A percentile compares a stretch with the other conserved stretches of the same genome.
Evolutionary conservation across 2,888 invertebrate genomes (phyloP).

Genomic region (Steromphala cineraria): DNA sequence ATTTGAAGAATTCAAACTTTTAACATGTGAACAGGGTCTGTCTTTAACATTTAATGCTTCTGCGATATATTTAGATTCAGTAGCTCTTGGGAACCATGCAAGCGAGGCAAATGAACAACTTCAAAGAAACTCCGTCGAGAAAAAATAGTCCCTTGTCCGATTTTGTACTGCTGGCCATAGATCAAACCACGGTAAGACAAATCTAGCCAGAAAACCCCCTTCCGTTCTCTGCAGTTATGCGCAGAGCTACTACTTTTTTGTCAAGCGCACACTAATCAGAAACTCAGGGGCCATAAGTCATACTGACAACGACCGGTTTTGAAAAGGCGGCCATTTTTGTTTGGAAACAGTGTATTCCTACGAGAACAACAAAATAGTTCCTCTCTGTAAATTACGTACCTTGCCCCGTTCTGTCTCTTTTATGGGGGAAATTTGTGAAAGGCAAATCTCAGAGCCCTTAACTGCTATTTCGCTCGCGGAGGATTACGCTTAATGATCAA

Average conservation of each 20-base stretch:
- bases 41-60: too few relatives aligned
- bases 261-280: neutral
- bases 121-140: neutral
- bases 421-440: neutral
- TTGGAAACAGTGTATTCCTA: neutral
- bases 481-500: neutral
- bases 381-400: neutral
- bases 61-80: too few relatives aligned
- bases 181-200: neutral
- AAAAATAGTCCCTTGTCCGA: conserved; percentile 3
- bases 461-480: neutral
- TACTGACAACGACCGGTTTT: neutral
- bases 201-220: neutral
- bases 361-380: neutral
- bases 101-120: neutral
- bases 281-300: neutral
- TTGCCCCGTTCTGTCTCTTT: neutral
- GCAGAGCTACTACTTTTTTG: neutral
- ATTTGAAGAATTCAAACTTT: too few relatives aligned
- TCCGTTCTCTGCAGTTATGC: neutral
- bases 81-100: too few relatives aligned
- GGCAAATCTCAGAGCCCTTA: neutral
- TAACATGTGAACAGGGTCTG: too few relatives aligned
- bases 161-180: neutral
- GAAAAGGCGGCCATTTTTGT: neutral